These are phyloP conservation scores for Ormyrus nitidulus DNA, from an alignment of 2,888 invertebrate genomes.

Conservation along the genomic window DNA sequence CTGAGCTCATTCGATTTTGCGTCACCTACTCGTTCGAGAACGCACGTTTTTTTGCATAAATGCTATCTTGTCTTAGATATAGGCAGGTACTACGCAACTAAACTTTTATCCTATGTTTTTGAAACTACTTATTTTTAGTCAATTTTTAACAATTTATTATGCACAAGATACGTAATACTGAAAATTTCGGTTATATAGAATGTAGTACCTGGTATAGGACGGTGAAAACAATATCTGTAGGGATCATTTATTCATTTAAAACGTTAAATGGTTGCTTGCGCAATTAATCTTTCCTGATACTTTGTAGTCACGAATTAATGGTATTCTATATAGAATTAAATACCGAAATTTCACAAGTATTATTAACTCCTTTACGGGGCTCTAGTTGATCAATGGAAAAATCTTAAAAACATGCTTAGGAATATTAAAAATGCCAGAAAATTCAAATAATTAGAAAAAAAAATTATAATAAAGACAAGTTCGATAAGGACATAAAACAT, in stretches of 20 bases:
- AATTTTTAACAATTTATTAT: constrained; percentile 27
- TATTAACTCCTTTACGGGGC: no score
- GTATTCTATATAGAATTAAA: no score
- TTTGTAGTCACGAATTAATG: no score
- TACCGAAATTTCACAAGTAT: no score
- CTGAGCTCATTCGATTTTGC: background rate
- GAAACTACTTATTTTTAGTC: background rate
- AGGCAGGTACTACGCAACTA: background rate
- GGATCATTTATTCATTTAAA: constrained; percentile 31
- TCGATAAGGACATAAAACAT: no score
- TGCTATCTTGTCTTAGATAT: background rate
- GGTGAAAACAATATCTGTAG: background rate
- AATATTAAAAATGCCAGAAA: no score
- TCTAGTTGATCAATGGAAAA: no score
- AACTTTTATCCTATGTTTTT: background rate
- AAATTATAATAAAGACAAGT: no score
- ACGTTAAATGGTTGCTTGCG: background rate
- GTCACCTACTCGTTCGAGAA: background rate
- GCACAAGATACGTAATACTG: constrained; percentile 54
- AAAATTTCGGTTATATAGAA: constrained; percentile 59
- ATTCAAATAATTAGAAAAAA: no score
- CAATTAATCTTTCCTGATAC: no score
- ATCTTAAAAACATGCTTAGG: no score
- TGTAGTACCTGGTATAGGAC: constrained; percentile 62
- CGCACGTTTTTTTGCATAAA: background rate